Evolutionary conservation across 1,140 invertebrate genomes (phyloP).

Genomic region (Acyrthosiphon pisum): DNA sequence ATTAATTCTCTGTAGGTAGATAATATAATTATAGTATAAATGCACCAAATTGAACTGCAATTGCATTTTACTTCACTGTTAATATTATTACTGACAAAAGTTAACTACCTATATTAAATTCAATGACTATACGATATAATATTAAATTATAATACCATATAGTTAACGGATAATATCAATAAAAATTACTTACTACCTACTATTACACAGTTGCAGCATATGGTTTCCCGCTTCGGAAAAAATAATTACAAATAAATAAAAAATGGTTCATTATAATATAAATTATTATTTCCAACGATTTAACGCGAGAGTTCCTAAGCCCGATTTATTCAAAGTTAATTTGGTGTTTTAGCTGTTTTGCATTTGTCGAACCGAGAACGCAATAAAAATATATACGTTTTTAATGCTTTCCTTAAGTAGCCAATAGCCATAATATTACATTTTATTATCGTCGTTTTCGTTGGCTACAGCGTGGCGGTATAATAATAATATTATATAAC

Average conservation of each 20-base stretch:
- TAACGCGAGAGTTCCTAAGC: neutral
- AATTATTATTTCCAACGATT: neutral
- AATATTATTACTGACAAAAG: neutral
- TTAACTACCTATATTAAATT: neutral
- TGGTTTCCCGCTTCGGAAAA: neutral
- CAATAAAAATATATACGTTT: neutral
- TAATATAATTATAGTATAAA: neutral
- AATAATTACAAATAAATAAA: neutral
- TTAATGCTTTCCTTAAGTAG: conserved; percentile 17
- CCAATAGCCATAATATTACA: neutral
- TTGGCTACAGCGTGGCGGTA: neutral
- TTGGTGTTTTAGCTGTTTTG: conserved; percentile 1
- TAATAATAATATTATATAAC: conserved; percentile 11
- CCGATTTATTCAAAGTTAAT: conserved; percentile 17
- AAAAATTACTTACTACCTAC: neutral
- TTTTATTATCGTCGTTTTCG: conserved; percentile 33
- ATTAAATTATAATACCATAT: neutral
- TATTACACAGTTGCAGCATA: neutral
- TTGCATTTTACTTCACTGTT: neutral
- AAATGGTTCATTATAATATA: neutral
- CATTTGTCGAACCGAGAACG: neutral
- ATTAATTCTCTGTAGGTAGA: neutral
- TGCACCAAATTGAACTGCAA: neutral
- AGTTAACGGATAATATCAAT: neutral
- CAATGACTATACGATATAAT: neutral